Percentiles rank a stretch among this genome's conserved stretches.
Conservation (phyloP, 1,140 invertebrate species). For the Archivesica marissinica region DNA sequence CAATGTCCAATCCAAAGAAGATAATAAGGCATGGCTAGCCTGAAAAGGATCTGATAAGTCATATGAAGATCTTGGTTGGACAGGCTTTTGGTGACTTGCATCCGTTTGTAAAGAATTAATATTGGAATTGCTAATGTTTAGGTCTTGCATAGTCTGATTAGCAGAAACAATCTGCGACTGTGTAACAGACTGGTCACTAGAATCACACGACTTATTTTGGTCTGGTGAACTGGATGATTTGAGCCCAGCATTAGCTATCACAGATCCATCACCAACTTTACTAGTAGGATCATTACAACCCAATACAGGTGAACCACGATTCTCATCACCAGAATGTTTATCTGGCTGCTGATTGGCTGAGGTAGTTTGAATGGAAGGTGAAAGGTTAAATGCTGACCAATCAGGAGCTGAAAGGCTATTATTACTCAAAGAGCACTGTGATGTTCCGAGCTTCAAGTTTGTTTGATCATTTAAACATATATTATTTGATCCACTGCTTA, state of each 20-base stretch:
- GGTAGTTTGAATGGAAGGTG: not conserved
- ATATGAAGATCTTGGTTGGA: not conserved
- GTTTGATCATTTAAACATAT: not conserved
- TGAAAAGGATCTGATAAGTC: constrained; percentile 18
- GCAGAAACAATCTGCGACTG: not conserved
- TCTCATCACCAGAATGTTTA: not conserved
- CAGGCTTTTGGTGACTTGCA: constrained; percentile 1
- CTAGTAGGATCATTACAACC: not conserved
- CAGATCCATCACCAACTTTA: not conserved
- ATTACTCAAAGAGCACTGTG: not conserved
- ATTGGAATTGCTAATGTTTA: not conserved
- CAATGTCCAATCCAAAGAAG: not conserved
- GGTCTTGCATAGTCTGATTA: not conserved
- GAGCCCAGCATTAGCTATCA: not conserved
- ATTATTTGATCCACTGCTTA: not conserved
- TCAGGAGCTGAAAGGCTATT: not conserved
- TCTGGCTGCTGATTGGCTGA: constrained; percentile 26
- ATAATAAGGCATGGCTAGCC: constrained; percentile 29
- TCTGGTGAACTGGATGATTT: not conserved
- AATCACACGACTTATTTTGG: not conserved
- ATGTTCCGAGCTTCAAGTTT: not conserved
- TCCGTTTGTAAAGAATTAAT: not conserved
- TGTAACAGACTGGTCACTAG: not conserved
- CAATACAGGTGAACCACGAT: not conserved
- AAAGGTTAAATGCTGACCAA: constrained; percentile 19